Evolutionary conservation across 2,797 vertebrate genomes (phyloP).

Genomic region (Ficedula albicollis): DNA sequence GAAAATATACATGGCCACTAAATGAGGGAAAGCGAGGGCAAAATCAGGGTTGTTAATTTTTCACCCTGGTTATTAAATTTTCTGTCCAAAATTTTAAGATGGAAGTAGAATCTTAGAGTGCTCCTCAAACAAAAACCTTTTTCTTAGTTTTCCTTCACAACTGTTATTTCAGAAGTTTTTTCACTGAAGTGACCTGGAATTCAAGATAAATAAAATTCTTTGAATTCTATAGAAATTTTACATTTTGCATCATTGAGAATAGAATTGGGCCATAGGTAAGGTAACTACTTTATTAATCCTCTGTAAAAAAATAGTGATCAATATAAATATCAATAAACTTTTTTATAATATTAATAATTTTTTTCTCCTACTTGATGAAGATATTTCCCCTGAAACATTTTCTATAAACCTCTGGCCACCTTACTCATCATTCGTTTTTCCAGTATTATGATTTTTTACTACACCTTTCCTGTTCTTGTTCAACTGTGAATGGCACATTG

Average conservation of each 20-base stretch:
- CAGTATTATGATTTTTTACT: not conserved
- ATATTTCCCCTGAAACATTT: not conserved
- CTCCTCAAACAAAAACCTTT: not conserved
- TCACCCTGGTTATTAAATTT: not conserved
- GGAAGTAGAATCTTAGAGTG: not conserved
- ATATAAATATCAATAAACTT: not conserved
- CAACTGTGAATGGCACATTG: not conserved
- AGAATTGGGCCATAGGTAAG: not conserved
- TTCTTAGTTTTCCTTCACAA: not conserved
- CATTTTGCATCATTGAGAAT: not conserved
- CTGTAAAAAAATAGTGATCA: not conserved
- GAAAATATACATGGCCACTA: not conserved
- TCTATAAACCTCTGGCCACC: not conserved
- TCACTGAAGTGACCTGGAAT: not conserved
- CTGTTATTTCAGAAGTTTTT: not conserved
- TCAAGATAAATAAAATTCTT: not conserved
- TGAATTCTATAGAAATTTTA: not conserved
- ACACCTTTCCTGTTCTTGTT: not conserved
- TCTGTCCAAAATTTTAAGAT: not conserved
- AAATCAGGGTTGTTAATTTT: not conserved
- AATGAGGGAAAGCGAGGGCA: not conserved
- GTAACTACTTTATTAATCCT: not conserved
- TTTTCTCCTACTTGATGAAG: not conserved
- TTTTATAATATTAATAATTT: not conserved
- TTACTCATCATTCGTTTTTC: not conserved